phyloP scores from a whole-genome alignment of 2,888 invertebrate species.

The Brachylomia viminalis region DNA sequence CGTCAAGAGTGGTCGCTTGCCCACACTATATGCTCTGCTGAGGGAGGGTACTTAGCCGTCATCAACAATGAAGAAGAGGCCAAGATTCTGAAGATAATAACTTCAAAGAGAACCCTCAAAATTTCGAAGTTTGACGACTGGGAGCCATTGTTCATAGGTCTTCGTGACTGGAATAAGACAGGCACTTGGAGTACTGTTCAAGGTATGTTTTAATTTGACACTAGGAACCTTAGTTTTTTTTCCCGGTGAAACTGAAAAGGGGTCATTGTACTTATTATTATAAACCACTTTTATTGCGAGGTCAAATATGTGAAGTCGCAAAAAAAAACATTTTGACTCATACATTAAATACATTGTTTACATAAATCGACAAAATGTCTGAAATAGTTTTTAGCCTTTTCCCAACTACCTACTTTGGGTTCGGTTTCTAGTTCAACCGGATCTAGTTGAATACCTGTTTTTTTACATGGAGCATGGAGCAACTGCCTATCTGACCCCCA shows the following conservation, averaged over 20 bases:
- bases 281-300: no score
- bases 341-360: neutral
- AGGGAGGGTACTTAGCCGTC: constrained; percentile 19
- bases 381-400: no score
- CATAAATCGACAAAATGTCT: neutral
- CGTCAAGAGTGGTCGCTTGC: constrained; percentile 6
- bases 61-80: constrained; percentile 27
- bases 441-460: neutral
- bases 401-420: no score
- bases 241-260: neutral
- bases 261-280: neutral
- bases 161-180: constrained; percentile 18
- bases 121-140: constrained; percentile 14
- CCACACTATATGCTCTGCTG: neutral
- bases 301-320: neutral
- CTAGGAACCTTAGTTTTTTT: neutral
- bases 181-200: constrained; percentile 24
- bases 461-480: neutral
- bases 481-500: neutral
- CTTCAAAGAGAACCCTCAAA: constrained; percentile 4
- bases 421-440: neutral
- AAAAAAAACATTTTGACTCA: neutral
- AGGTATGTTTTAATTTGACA: constrained; percentile 8
- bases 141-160: constrained; percentile 31
- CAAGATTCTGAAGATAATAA: neutral